Conservation (phyloP, 2,797 vertebrate genomes). For the Channa striata region DNA sequence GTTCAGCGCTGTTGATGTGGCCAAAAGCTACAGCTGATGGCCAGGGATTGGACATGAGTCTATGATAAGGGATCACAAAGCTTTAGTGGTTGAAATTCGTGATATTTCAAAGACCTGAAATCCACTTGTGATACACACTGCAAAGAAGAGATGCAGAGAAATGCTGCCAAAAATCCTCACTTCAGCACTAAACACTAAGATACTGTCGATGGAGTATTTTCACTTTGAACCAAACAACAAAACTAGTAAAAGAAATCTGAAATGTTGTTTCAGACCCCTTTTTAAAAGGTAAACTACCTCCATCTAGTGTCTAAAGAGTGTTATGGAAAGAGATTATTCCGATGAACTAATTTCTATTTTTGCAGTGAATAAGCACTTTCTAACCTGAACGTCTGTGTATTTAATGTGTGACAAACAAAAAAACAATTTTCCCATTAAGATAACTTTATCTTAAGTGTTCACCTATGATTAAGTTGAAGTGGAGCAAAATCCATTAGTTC, state of each 20-base stretch:
- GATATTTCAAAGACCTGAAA: not conserved
- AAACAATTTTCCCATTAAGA: too few relatives aligned
- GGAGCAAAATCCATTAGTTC: not conserved
- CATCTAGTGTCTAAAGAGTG: slow-evolving; percentile 57
- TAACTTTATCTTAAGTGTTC: too few relatives aligned
- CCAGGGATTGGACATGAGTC: not conserved
- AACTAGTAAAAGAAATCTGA: slow-evolving; percentile 1
- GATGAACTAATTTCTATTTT: too few relatives aligned
- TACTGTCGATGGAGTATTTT: not conserved
- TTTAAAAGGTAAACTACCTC: slow-evolving; percentile 25
- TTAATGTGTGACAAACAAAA: too few relatives aligned
- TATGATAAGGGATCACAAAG: not conserved
- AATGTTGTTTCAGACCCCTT: not conserved
- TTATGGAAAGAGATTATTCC: too few relatives aligned
- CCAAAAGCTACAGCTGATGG: slow-evolving; percentile 24
- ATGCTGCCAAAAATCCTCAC: slow-evolving; percentile 1
- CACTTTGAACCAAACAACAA: not conserved
- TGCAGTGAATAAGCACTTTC: too few relatives aligned
- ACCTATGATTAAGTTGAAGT: not conserved
- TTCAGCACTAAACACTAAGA: not conserved
- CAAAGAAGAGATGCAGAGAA: not conserved
- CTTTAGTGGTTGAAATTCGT: not conserved
- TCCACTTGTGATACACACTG: not conserved
- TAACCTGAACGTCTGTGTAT: too few relatives aligned
- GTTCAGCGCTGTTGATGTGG: slow-evolving; percentile 50